phyloP scores from a whole-genome alignment of 2,113 vertebrate genomes.

The Dipodomys stephensi region DNA sequence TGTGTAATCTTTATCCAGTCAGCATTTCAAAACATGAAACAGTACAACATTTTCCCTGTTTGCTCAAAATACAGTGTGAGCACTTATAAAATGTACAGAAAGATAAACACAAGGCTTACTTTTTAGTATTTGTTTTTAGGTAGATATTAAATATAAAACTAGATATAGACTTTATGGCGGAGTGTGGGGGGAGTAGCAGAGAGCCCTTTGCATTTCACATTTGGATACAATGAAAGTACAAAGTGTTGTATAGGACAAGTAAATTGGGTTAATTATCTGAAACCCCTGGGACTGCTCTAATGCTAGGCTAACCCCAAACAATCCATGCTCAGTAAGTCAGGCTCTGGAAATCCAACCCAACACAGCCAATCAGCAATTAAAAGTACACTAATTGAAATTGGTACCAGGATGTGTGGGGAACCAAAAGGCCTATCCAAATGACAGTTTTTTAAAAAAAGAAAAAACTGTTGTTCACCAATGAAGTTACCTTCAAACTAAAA shows the following conservation, averaged over 20 bases:
- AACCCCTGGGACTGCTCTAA: neutral
- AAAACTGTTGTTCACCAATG: neutral
- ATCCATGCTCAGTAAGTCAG: neutral
- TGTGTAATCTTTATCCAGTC: slow-evolving; percentile 77
- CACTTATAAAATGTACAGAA: slow-evolving; percentile 56
- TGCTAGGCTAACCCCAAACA: slow-evolving; percentile 1
- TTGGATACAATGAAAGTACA: slow-evolving; percentile 6
- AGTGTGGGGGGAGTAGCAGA: neutral
- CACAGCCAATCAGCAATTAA: neutral
- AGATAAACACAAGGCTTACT: neutral
- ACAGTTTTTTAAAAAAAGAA: slow-evolving; percentile 1
- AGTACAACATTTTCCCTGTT: slow-evolving; percentile 26
- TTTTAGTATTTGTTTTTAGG: neutral
- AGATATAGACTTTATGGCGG: neutral
- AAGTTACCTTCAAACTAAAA: slow-evolving; percentile 10
- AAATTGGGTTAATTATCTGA: neutral
- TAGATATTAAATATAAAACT: slow-evolving; percentile 53
- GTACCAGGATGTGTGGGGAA: neutral
- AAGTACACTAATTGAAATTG: neutral
- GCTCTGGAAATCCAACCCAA: slow-evolving; percentile 16
- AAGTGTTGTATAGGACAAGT: neutral
- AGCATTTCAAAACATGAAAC: slow-evolving; percentile 77
- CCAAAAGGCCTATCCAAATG: slow-evolving; percentile 14
- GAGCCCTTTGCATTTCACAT: slow-evolving; percentile 24
- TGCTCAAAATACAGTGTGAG: slow-evolving; percentile 10